Base-by-base conservation (phyloP, 2,797 vertebrate species). In the Chelonia mydas region DNA sequence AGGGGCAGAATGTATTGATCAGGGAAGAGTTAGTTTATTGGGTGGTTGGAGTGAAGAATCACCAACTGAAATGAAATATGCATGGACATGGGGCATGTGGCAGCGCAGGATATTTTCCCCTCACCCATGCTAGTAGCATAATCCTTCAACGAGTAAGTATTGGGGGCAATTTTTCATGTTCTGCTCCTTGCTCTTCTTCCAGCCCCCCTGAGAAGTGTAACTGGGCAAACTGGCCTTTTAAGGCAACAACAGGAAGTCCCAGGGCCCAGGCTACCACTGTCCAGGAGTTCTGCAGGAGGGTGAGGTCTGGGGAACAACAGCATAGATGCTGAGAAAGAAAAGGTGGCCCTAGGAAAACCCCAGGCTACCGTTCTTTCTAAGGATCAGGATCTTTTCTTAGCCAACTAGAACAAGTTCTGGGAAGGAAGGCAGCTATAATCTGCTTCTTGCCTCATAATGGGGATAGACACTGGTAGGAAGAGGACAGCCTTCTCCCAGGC, bases 191-290 rank as follows among this genome's bases (percentile, higher is more conserved):
- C 53, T 21, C 53, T 53, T 53, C 51, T 53, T 53, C 53, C 53
- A 53, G 53, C 3, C 7, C 3, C 45, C 65, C 33, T 6, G 27
- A 82, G 41, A 80, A 45, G 15, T 9, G 25, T 53, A 80, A 33
- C 17, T 5, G 19, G 15, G 57, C 68, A 2, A 33, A 51, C 54
- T 0, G 0, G 33, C 61, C 82, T 17, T 77, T 68, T 4, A 28
- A 86, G 57, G 27, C 25, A 1, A n/a, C 51, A 15, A 3, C 21
- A 61, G 25, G 28, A 68, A 77, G 37, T 23, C 79, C 50, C 80
- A 16, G n/a, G 50, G 45, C 13, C 16, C 49, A n/a, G 23, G 21
- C 33, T 33, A 51, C 8, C 12, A 74, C 0, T 0, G 3, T 27
- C 1, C 68, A 53, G 50, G 50, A 61, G 41, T 7, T 31, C 54